A percentile compares a stretch with the other conserved stretches of the same genome.
phyloP scores from a whole-genome alignment of 2,888 invertebrate genomes.

The Gymnocheta viridis region DNA sequence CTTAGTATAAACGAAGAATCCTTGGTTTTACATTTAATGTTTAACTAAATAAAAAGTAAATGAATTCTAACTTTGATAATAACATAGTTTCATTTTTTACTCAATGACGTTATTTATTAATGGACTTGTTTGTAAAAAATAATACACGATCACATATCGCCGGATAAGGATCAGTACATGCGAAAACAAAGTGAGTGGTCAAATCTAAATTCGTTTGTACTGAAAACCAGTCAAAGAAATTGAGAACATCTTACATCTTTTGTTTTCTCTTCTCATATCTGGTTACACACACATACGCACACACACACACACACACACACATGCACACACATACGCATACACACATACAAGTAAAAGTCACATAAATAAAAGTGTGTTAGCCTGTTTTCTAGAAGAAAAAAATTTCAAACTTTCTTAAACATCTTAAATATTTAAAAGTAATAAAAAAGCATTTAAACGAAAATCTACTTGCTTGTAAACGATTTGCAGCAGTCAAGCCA shows the following conservation, averaged over 20 bases:
- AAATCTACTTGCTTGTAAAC: conserved; percentile 16
- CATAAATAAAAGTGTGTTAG: conserved; percentile 32
- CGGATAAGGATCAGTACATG: conserved; percentile 3
- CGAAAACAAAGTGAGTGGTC: not conserved
- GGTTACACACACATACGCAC: not conserved
- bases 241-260: conserved; percentile 52
- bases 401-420: conserved; percentile 26
- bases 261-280: not conserved
- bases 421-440: not conserved
- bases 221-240: conserved; percentile 45
- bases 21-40: too few relatives aligned
- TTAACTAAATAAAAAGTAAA: too few relatives aligned
- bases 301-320: not conserved
- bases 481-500: conserved; percentile 37
- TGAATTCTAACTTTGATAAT: too few relatives aligned
- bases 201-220: conserved; percentile 1
- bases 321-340: not conserved
- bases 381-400: conserved; percentile 15
- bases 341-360: not conserved
- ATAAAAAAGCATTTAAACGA: not conserved
- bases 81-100: not conserved
- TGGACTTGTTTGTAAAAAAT: not conserved
- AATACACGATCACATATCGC: not conserved
- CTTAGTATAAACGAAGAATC: too few relatives aligned
- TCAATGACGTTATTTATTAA: conserved; percentile 20